These are phyloP conservation scores for Hippocampus kuda DNA, from an alignment of 2,797 vertebrate genomes.

Conservation along the genomic window DNA sequence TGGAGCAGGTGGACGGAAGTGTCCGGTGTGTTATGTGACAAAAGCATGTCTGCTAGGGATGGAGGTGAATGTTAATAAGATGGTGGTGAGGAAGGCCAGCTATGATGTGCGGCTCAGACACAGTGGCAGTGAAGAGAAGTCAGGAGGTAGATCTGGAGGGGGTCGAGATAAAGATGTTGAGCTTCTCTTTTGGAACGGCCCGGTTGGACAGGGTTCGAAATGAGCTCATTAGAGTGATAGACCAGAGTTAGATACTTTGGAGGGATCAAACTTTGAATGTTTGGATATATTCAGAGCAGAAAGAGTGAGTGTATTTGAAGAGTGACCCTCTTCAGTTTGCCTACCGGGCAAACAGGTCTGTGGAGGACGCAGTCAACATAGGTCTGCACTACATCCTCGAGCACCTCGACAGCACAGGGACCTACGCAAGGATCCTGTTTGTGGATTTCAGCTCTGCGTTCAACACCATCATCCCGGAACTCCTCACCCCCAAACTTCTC, in stretches of 20 bases:
- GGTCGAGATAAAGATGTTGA: background rate
- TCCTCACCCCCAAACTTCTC: too few species aligned
- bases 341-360: too few species aligned
- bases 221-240: background rate
- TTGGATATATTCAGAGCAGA: background rate
- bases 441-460: too few species aligned
- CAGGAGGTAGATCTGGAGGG: background rate
- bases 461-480: too few species aligned
- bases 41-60: background rate
- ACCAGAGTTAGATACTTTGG: background rate
- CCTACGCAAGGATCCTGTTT: too few species aligned
- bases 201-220: background rate
- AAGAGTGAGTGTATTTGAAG: background rate
- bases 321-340: too few species aligned
- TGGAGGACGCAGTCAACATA: too few species aligned
- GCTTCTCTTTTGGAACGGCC: background rate
- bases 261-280: background rate
- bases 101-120: background rate
- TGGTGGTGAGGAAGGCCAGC: background rate
- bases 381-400: too few species aligned
- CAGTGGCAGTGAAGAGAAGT: background rate
- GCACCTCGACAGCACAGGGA: too few species aligned
- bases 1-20: too few species aligned
- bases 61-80: background rate
- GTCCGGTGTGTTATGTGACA: background rate